Evolutionary conservation across 2,113 vertebrate species (phyloP).

Genomic region (Herpailurus yagouaroundi): DNA sequence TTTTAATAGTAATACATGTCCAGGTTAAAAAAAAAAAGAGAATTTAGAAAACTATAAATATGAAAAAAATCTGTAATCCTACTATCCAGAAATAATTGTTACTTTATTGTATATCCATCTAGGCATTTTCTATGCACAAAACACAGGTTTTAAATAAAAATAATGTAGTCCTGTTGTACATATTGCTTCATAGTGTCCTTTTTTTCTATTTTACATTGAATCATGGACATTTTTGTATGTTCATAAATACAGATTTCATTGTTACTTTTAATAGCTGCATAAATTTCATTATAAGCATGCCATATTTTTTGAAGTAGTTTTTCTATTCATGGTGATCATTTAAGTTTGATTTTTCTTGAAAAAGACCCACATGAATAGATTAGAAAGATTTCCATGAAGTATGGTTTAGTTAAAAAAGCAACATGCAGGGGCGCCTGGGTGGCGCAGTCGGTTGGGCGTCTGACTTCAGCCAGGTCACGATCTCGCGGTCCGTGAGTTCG

Average conservation of each 20-base stretch:
- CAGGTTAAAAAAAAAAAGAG: background rate
- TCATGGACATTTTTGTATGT: conserved; percentile 1
- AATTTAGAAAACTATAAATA: conserved; percentile 10
- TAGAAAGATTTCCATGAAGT: background rate
- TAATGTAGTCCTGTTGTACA: background rate
- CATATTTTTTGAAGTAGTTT: background rate
- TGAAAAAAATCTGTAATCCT: conserved; percentile 5
- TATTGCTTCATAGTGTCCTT: background rate
- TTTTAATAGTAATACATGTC: background rate
- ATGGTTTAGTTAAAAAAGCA: background rate
- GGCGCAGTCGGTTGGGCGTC: too few relatives aligned
- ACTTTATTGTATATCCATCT: background rate
- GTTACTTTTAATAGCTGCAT: background rate
- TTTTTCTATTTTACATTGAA: background rate
- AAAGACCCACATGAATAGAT: background rate
- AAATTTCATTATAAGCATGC: background rate
- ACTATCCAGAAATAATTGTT: background rate
- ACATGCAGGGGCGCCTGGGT: too few relatives aligned
- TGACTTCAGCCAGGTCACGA: too few relatives aligned
- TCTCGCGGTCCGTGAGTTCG: too few relatives aligned
- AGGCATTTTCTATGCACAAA: conserved; percentile 6
- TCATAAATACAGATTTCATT: background rate
- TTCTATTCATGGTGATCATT: background rate
- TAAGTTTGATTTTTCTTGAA: background rate
- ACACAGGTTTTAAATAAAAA: conserved; percentile 16